These are phyloP conservation scores for Tangara arthus DNA, from an alignment of 2,797 vertebrate genomes.

Conservation along the genomic window DNA sequence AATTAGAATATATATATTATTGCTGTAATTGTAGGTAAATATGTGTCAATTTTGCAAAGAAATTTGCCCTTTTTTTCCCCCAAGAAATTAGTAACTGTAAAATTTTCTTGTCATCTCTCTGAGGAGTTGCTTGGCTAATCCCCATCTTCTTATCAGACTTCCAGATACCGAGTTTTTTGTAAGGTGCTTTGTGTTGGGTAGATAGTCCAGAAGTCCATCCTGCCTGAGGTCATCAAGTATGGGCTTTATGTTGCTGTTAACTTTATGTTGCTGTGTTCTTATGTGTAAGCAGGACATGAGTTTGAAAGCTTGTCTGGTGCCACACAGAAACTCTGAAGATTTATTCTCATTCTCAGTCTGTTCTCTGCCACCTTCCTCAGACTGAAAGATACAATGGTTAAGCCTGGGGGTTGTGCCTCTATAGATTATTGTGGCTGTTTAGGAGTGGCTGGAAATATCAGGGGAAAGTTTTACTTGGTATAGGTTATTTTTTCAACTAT, in stretches of 20 bases:
- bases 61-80: background rate
- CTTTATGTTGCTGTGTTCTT: background rate
- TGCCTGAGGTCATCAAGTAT: background rate
- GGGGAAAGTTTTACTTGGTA: background rate
- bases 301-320: background rate
- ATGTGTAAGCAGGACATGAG: background rate
- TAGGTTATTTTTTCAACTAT: background rate
- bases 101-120: background rate
- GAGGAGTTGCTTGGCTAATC: background rate
- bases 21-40: background rate
- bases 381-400: background rate
- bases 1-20: background rate
- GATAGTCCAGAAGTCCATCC: background rate
- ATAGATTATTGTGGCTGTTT: background rate
- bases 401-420: background rate
- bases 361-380: background rate
- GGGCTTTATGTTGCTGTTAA: background rate
- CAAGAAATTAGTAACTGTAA: background rate
- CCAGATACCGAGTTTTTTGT: background rate
- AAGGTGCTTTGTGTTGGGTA: background rate
- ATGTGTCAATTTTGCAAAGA: background rate
- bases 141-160: background rate
- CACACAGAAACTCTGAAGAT: background rate
- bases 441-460: background rate
- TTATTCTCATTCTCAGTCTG: background rate